Evolutionary conservation across 2,113 vertebrate species (phyloP).

Genomic region (Nanorana parkeri): DNA sequence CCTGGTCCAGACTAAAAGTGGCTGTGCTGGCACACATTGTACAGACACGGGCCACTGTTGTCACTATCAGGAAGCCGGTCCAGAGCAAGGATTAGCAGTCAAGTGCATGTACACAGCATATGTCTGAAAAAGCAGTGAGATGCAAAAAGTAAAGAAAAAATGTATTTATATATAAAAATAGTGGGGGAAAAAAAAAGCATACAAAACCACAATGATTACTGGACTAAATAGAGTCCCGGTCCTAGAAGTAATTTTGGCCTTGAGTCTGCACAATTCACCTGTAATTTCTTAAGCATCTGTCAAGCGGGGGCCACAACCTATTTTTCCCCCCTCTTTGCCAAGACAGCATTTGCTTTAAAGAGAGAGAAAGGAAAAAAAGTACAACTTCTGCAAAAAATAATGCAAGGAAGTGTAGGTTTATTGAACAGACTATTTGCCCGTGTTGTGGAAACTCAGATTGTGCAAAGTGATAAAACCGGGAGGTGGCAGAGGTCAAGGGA

Average conservation of each 20-base stretch:
- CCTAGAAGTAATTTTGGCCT: constrained; percentile 64
- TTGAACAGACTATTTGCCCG: constrained; percentile 50
- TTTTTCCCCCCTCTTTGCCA: constrained; percentile 50
- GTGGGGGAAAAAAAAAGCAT: background rate
- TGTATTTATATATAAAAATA: too few relatives aligned
- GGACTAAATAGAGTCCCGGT: constrained; percentile 65
- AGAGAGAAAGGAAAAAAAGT: constrained; percentile 59
- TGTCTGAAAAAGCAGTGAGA: too few relatives aligned
- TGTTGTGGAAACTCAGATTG: constrained; percentile 30
- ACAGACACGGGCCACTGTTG: too few relatives aligned
- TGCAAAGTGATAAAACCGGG: constrained; percentile 39
- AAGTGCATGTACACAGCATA: too few relatives aligned
- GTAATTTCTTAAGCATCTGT: constrained; percentile 69
- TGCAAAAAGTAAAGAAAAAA: too few relatives aligned
- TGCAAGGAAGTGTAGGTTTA: constrained; percentile 63
- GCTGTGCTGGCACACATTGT: too few relatives aligned
- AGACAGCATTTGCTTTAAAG: constrained; percentile 54
- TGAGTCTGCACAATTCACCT: constrained; percentile 67
- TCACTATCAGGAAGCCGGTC: too few relatives aligned
- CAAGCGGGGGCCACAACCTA: constrained; percentile 62
- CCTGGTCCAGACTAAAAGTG: too few relatives aligned
- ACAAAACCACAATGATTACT: constrained; percentile 58
- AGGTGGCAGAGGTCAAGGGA: constrained; percentile 9
- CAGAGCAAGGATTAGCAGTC: too few relatives aligned
- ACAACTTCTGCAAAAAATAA: constrained; percentile 70